Evolutionary conservation across 2,797 vertebrate species (phyloP).

Genomic region (Vultur gryphus): DNA sequence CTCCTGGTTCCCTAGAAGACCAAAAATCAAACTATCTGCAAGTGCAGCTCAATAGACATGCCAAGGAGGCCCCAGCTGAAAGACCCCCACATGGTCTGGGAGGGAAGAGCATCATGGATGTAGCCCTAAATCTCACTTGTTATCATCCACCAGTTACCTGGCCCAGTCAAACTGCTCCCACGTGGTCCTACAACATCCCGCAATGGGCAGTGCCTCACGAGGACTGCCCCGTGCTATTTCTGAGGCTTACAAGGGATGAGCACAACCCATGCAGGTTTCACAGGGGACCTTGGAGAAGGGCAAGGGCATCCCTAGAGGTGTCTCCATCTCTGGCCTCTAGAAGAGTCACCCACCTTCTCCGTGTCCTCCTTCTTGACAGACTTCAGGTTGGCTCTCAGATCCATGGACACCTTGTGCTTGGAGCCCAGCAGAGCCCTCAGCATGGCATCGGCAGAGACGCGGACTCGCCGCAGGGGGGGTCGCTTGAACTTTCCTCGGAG

Average conservation of each 20-base stretch:
- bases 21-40: background rate
- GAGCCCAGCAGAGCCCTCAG: slow-evolving; percentile 93
- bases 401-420: slow-evolving; percentile 98
- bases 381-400: slow-evolving; percentile 93
- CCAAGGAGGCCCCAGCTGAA: background rate
- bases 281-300: background rate
- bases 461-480: slow-evolving; percentile 87
- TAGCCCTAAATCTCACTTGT: background rate
- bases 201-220: background rate
- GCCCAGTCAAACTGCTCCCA: background rate
- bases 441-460: slow-evolving; percentile 94
- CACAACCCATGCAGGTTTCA: background rate
- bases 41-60: background rate
- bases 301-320: background rate
- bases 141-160: background rate
- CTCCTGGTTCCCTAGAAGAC: background rate
- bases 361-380: slow-evolving; percentile 98
- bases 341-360: slow-evolving; percentile 84
- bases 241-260: background rate
- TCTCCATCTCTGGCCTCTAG: background rate
- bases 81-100: background rate
- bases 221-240: background rate
- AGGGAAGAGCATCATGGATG: accelerated
- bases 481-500: slow-evolving; percentile 95
- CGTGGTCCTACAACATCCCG: accelerated